Evolutionary conservation across 2,113 vertebrate genomes (phyloP).

Genomic region (Columba janthina): DNA sequence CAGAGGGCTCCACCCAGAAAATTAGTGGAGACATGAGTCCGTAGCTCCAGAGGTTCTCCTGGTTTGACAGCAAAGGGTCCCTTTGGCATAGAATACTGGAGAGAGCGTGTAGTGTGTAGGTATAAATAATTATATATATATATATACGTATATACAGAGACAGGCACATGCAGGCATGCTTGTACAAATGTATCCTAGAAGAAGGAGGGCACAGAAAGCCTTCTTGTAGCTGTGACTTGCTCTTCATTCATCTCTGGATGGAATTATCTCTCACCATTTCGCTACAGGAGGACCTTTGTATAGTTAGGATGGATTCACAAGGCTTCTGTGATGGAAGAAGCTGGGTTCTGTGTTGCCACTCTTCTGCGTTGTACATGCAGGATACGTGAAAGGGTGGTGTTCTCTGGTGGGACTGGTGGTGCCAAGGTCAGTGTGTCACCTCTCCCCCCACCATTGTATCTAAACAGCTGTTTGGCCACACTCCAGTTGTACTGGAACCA

Average conservation of each 20-base stretch:
- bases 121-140: too few species aligned
- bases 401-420: not conserved
- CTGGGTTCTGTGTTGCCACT: not conserved
- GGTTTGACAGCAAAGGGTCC: not conserved
- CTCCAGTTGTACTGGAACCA: not conserved
- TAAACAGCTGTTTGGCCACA: not conserved
- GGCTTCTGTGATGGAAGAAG: not conserved
- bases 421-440: not conserved
- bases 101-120: not conserved
- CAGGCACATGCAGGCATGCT: fast-evolving
- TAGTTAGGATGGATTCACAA: not conserved
- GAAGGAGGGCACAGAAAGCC: not conserved
- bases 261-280: not conserved
- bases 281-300: not conserved
- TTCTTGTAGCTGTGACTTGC: not conserved
- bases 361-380: fast-evolving
- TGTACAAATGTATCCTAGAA: not conserved
- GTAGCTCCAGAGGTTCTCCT: not conserved
- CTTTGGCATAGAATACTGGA: not conserved
- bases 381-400: fast-evolving
- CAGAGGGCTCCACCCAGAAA: not conserved
- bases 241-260: not conserved
- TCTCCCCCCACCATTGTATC: not conserved
- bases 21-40: not conserved
- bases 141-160: too few species aligned